phyloP scores from a whole-genome alignment of 1,140 invertebrate genomes.

The Palaemon carinicauda region DNA sequence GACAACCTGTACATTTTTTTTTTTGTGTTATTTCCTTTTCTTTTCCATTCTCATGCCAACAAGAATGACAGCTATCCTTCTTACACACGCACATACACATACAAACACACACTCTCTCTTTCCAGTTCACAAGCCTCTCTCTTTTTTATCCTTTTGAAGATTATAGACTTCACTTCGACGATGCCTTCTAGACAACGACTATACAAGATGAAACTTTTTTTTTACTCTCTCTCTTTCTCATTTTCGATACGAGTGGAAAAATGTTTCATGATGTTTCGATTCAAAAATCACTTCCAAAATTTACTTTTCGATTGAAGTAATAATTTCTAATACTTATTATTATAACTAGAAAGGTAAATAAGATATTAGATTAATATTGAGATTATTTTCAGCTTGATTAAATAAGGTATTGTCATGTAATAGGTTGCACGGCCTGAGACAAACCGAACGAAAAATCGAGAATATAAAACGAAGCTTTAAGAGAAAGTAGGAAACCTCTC shows the following conservation, averaged over 20 bases:
- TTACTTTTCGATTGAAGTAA: too few relatives aligned
- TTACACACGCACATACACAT: too few relatives aligned
- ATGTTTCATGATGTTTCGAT: too few relatives aligned
- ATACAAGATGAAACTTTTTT: not conserved
- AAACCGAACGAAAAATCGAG: not conserved
- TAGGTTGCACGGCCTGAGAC: not conserved
- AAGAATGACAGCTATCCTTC: slow-evolving; percentile 26
- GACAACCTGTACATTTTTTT: not conserved
- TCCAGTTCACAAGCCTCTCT: slow-evolving; percentile 34
- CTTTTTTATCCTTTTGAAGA: slow-evolving; percentile 17
- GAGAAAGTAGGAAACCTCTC: not conserved
- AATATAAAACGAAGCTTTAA: not conserved
- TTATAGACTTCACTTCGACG: slow-evolving; percentile 40
- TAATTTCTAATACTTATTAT: too few relatives aligned
- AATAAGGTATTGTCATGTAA: too few relatives aligned
- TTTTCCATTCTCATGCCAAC: slow-evolving; percentile 18
- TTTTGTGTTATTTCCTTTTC: not conserved
- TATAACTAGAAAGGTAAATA: too few relatives aligned
- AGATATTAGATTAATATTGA: too few relatives aligned
- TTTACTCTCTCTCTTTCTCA: not conserved
- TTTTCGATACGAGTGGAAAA: not conserved
- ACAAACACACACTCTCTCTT: not conserved
- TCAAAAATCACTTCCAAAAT: too few relatives aligned
- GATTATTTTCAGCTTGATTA: too few relatives aligned
- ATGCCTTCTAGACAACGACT: not conserved